Percentiles rank a stretch among this genome's conserved stretches.
Evolutionary conservation across 2,797 vertebrate species (phyloP).

Genomic region (Macropodus opercularis): DNA sequence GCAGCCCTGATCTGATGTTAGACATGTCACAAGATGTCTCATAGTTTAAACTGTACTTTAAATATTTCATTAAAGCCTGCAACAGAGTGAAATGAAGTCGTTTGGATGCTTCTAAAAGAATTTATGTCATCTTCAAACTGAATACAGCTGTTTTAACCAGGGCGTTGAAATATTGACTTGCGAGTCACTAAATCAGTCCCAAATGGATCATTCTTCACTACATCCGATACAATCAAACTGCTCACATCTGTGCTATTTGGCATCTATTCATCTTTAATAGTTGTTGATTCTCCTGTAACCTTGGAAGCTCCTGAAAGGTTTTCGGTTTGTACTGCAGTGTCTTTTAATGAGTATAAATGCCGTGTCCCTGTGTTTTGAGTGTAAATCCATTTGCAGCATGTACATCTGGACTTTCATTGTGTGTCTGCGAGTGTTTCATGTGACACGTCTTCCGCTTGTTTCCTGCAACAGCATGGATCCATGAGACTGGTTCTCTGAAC

Average conservation of each 20-base stretch:
- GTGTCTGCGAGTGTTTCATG: slow-evolving; percentile 6
- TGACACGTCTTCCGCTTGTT: slow-evolving; percentile 15
- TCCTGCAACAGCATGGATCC: slow-evolving; percentile 34
- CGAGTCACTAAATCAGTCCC: not conserved
- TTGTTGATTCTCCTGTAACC: not conserved
- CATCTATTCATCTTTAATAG: not conserved
- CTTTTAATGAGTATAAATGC: not conserved
- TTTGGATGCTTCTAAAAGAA: not conserved
- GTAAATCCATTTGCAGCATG: not conserved
- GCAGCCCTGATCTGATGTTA: not conserved
- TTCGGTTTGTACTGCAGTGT: not conserved
- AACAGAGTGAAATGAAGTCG: not conserved
- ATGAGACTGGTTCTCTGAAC: slow-evolving; percentile 38
- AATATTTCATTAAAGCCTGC: not conserved
- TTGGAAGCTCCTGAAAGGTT: not conserved
- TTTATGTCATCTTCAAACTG: not conserved
- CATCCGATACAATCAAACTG: not conserved
- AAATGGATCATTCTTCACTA: not conserved
- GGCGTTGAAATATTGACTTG: not conserved
- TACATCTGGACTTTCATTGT: slow-evolving; percentile 11
- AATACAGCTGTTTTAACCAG: not conserved
- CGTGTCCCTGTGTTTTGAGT: not conserved
- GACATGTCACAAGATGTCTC: not conserved
- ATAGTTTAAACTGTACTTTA: not conserved
- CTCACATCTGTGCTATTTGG: slow-evolving; percentile 1